Evolutionary conservation across 2,797 vertebrate genomes (phyloP).

Genomic region (Microctenopoma stevenorrisi): DNA sequence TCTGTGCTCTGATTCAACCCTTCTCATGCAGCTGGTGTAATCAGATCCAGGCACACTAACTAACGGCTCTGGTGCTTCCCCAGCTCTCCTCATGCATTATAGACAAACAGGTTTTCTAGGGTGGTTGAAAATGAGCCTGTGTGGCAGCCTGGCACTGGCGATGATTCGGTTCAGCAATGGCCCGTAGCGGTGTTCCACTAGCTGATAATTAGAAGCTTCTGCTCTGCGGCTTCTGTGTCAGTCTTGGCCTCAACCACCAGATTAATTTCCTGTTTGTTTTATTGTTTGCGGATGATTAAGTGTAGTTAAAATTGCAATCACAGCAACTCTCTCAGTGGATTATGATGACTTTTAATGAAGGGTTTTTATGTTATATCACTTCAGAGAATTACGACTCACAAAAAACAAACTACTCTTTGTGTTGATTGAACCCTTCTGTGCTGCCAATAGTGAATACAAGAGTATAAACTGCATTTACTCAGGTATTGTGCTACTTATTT

Average conservation of each 20-base stretch:
- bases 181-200: conserved; percentile 36
- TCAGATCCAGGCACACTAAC: conserved; percentile 59
- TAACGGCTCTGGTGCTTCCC: conserved; percentile 51
- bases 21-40: conserved; percentile 59
- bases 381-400: not conserved
- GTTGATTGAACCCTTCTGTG: not conserved
- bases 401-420: not conserved
- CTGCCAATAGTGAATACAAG: not conserved
- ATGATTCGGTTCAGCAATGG: conserved; percentile 38
- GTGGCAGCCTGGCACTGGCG: conserved; percentile 25
- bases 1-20: conserved; percentile 52
- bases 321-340: conserved; percentile 21
- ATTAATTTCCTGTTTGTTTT: conserved; percentile 15
- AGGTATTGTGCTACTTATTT: not conserved
- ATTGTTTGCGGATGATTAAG: not conserved
- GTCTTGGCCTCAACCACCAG: conserved; percentile 9
- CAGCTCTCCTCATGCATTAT: conserved; percentile 72
- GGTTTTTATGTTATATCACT: conserved; percentile 6
- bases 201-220: conserved; percentile 49
- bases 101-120: conserved; percentile 61
- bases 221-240: conserved; percentile 19
- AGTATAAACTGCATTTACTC: not conserved
- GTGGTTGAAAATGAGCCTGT: conserved; percentile 44
- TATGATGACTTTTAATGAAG: conserved; percentile 9
- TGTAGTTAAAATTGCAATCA: not conserved